Conservation (phyloP, 37 sponge, comb jelly and placozoan species). For the Bolinopsis microptera region DNA sequence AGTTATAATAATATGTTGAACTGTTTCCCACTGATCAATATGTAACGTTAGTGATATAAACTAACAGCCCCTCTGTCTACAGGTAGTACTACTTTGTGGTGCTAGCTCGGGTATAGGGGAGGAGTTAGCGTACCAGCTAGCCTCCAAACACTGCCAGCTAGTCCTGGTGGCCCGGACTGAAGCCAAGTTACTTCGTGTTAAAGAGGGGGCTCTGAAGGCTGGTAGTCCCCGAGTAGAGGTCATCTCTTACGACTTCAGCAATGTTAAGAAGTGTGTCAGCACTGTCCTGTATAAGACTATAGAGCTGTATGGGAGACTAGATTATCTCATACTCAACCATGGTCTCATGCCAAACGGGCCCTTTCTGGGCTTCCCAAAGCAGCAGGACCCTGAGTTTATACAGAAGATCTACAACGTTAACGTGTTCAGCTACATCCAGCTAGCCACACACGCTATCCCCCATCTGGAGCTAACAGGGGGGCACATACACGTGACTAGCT, state of each 20-base stretch:
- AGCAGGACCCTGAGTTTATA: background rate
- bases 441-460: background rate
- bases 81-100: background rate
- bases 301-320: background rate
- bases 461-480: background rate
- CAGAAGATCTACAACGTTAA: background rate
- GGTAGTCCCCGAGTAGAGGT: background rate
- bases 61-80: no score
- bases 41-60: no score
- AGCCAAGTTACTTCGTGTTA: background rate
- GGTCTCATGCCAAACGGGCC: constrained; percentile 18
- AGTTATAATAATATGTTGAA: no score
- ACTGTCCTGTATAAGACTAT: background rate
- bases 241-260: background rate
- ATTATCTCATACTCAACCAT: background rate
- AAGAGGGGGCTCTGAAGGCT: background rate
- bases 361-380: background rate
- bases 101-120: constrained; percentile 1
- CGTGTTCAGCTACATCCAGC: constrained; percentile 18
- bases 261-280: background rate
- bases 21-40: no score
- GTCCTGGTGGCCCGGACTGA: background rate
- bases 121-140: background rate
- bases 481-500: background rate
- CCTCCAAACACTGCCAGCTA: background rate